Evolutionary conservation across 2,888 invertebrate species (phyloP).

Genomic region (Julus scanicus): DNA sequence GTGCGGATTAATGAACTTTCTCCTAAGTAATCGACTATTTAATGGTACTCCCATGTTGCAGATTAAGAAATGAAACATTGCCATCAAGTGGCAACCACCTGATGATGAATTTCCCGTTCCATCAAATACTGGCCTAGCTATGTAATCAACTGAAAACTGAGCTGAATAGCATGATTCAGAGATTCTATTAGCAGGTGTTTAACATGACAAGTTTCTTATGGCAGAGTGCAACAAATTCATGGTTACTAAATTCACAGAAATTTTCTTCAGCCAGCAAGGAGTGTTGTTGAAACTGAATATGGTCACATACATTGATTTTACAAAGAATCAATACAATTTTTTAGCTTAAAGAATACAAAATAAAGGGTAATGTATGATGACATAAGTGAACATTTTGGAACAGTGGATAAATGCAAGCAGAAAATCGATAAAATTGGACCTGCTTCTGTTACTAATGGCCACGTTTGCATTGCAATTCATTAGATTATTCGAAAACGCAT

Average conservation of each 20-base stretch:
- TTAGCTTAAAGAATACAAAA: neutral
- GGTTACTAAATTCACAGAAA: too few species aligned
- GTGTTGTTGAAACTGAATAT: too few species aligned
- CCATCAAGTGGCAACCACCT: slow-evolving; percentile 13
- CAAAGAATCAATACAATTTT: neutral
- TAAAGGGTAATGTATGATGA: neutral
- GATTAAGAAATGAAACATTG: slow-evolving; percentile 35
- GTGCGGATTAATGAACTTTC: slow-evolving; percentile 32
- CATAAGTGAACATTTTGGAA: neutral
- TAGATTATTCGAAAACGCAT: slow-evolving; percentile 45
- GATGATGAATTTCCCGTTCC: slow-evolving; percentile 24
- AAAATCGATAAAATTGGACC: slow-evolving; percentile 43
- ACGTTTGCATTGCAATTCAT: neutral
- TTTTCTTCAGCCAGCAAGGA: too few species aligned
- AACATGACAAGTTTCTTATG: too few species aligned
- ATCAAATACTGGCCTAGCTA: neutral
- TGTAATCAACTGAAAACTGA: neutral
- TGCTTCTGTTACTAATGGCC: neutral
- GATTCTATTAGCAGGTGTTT: neutral
- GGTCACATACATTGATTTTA: too few species aligned
- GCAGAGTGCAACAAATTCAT: too few species aligned
- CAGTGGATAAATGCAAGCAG: neutral
- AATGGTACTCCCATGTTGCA: slow-evolving; percentile 29
- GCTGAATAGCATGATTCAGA: neutral
- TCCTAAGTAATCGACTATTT: slow-evolving; percentile 27